phyloP scores from a whole-genome alignment of 2,113 vertebrate species.

The Marmota flaviventris region DNA sequence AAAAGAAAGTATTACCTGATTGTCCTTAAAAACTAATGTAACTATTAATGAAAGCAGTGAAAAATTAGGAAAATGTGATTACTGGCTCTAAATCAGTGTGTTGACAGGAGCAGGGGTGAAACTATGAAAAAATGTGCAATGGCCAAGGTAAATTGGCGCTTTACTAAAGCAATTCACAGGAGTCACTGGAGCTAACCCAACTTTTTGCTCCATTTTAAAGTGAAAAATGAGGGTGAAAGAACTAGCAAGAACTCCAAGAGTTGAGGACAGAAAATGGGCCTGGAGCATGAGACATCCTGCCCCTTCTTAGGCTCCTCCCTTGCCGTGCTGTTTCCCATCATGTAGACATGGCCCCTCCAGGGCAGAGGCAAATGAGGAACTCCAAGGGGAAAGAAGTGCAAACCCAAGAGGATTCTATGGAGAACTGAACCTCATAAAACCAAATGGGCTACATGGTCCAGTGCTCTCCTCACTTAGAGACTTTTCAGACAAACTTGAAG shows the following conservation, averaged over 20 bases:
- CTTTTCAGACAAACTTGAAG: neutral
- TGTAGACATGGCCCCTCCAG: neutral
- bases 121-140: neutral
- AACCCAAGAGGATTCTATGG: too few species aligned
- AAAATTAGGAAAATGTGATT: neutral
- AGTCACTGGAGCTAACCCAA: neutral
- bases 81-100: neutral
- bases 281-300: neutral
- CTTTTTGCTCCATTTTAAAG: neutral
- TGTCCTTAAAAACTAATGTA: neutral
- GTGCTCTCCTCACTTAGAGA: neutral
- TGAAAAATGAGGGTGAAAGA: neutral
- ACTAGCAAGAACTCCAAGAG: neutral
- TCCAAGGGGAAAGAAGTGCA: neutral
- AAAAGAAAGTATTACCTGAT: neutral
- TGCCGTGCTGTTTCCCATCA: neutral
- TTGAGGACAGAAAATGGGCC: neutral
- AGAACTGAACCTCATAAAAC: neutral
- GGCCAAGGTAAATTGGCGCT: neutral
- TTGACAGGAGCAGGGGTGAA: neutral
- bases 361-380: neutral
- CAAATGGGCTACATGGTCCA: neutral
- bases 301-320: neutral
- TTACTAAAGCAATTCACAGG: neutral
- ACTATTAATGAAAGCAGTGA: slow-evolving; percentile 6